Base-by-base conservation (phyloP, 2,888 invertebrate species). In the Iselma pallidipennis region DNA sequence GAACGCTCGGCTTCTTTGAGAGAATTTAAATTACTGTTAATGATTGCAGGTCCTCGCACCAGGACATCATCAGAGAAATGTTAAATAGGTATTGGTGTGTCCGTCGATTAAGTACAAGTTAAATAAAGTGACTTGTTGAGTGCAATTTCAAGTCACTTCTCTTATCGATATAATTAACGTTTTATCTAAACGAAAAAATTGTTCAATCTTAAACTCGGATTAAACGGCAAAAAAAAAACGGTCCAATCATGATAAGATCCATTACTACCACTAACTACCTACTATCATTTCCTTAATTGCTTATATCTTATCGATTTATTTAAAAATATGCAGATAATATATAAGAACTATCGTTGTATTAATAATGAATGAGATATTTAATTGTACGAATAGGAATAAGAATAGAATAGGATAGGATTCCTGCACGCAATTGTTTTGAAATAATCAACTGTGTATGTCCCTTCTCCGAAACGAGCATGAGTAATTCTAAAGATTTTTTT, bases 141-240 rank as follows among this genome's bases (percentile, higher is more conserved):
- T 63, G 67, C 65, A 63, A 67, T 67, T 67, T 63, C 65, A 57
- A 63, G 66, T 66, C 59, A 52, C 59, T 55, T 56, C n/a, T 58
- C 45, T 66, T 66, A 66, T 66, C 66, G 60, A 58, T 65, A 65
- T 63, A 65, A 67, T 67, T 65, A 67, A 67, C 28, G 61, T 45
- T 67, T 64, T 67, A 67, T 67, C 67, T 67, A 58, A 62, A 67
- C 26, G 26, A 26, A 3, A 6, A 37, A 37, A 67, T 62, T 60
- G 64, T 65, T 61, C 55, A 66, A 65, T 66, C 63, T 64, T 61
- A 31, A 59, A 61, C 37, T 25, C 57, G 58, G 33, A 56, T 55
- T 51, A 54, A 58, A 55, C 55, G 62, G 37, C 29, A 54, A 33
- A 50, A 55, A 53, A 56, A 58, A 62, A 59, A 64, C 56, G 55